Evolutionary conservation across 2,113 vertebrate species (phyloP).

Genomic region (Pseudorhombus dupliciocellatus): DNA sequence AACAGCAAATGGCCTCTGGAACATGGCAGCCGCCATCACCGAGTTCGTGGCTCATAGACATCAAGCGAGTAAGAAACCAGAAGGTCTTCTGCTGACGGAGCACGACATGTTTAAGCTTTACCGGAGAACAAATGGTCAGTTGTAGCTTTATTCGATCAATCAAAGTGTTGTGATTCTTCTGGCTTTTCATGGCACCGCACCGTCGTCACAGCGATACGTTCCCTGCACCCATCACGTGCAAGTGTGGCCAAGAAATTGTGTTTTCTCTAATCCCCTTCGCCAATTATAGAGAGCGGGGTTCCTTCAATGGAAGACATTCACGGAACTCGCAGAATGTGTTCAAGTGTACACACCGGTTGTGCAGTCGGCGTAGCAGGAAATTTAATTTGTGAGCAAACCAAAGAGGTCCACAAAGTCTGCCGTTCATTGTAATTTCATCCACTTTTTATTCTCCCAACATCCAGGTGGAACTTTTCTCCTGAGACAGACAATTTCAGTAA

Average conservation of each 20-base stretch:
- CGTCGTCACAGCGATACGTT: not conserved
- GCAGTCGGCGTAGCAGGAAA: not conserved
- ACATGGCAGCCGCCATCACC: not conserved
- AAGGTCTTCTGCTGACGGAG: no score
- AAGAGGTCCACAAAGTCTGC: not conserved
- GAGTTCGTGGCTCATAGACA: no score
- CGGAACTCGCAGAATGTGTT: not conserved
- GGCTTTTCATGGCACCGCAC: not conserved
- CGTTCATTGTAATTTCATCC: not conserved
- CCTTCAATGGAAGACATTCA: no score
- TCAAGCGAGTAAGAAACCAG: no score
- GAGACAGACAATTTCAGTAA: not conserved
- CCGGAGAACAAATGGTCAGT: no score
- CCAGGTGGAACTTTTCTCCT: not conserved
- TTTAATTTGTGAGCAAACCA: slow-evolving; percentile 9
- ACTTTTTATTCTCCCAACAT: not conserved
- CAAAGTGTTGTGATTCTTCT: not conserved
- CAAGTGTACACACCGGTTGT: not conserved
- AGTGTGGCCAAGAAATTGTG: not conserved
- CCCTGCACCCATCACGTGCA: no score
- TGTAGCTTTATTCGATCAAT: not conserved
- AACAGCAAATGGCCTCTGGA: not conserved
- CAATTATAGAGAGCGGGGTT: not conserved
- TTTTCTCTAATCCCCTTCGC: not conserved
- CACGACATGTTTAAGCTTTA: no score